A percentile compares a stretch with the other conserved stretches of the same genome.
Evolutionary conservation across 2,888 invertebrate genomes (phyloP).

Genomic region (Hirtodrosophila cameraria): DNA sequence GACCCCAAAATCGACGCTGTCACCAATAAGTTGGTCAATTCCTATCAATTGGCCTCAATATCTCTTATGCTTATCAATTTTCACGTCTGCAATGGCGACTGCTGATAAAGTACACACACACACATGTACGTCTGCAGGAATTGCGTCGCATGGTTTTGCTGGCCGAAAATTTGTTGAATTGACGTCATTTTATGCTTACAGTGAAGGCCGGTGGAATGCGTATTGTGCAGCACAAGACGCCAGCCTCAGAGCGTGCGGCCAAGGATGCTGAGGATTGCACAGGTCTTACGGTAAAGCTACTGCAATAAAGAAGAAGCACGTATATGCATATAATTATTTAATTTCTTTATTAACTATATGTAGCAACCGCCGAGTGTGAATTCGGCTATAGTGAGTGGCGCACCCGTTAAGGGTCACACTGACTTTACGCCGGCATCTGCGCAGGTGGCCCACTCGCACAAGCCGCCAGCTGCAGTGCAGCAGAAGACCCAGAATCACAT

Average conservation of each 20-base stretch:
- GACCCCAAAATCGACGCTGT: conserved; percentile 16
- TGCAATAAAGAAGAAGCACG: too few relatives aligned
- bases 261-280: conserved; percentile 90
- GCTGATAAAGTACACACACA: conserved; percentile 51
- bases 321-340: background rate
- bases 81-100: conserved; percentile 26
- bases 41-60: conserved; percentile 27
- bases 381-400: conserved; percentile 90
- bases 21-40: conserved; percentile 24
- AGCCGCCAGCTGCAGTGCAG: conserved; percentile 88
- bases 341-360: background rate
- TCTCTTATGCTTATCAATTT: conserved; percentile 50
- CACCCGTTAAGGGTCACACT: conserved; percentile 91
- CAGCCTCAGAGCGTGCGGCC: conserved; percentile 87
- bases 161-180: conserved; percentile 35
- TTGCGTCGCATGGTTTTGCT: conserved; percentile 24
- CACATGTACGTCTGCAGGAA: background rate
- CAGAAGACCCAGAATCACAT: conserved; percentile 89
- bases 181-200: conserved; percentile 82
- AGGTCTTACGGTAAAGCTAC: conserved; percentile 87
- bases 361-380: conserved; percentile 86
- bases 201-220: conserved; percentile 97
- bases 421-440: conserved; percentile 96
- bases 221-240: conserved; percentile 93
- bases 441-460: conserved; percentile 92